Evolutionary conservation across 2,113 vertebrate genomes (phyloP).

Genomic region (Meriones unguiculatus): DNA sequence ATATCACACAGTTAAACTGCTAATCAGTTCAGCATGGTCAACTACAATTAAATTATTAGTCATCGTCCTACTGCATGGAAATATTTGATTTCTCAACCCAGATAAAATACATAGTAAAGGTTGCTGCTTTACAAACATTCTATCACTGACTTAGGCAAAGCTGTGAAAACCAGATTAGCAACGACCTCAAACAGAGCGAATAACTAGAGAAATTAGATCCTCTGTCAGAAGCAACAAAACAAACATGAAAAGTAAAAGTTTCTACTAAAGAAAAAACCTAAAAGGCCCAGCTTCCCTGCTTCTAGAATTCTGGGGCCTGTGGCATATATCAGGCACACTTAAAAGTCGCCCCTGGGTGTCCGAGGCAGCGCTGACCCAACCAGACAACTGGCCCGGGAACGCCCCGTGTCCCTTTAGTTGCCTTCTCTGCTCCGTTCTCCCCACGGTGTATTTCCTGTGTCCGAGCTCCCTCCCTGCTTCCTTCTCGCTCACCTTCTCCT

Average conservation of each 20-base stretch:
- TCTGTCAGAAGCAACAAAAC: neutral
- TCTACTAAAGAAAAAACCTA: constrained; percentile 32
- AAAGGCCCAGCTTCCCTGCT: neutral
- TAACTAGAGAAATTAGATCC: neutral
- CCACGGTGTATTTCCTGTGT: neutral
- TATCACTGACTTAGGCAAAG: constrained; percentile 35
- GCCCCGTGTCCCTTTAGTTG: neutral
- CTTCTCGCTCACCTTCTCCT: neutral
- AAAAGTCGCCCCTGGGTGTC: constrained; percentile 1
- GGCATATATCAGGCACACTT: neutral
- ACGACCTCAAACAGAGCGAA: neutral
- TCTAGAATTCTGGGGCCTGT: neutral
- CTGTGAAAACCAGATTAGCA: constrained; percentile 40
- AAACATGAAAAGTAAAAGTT: constrained; percentile 14
- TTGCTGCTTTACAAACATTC: constrained; percentile 67
- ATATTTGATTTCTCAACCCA: constrained; percentile 75
- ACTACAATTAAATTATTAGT: constrained; percentile 82
- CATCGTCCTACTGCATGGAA: constrained; percentile 68
- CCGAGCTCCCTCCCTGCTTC: neutral
- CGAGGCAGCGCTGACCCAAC: neutral
- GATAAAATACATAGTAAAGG: constrained; percentile 58
- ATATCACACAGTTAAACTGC: constrained; percentile 62
- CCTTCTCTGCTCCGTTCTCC: neutral
- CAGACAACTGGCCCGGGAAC: neutral
- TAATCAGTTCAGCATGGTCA: constrained; percentile 63